phyloP scores from a whole-genome alignment of 2,888 invertebrate genomes.

The Hymenopus coronatus region DNA sequence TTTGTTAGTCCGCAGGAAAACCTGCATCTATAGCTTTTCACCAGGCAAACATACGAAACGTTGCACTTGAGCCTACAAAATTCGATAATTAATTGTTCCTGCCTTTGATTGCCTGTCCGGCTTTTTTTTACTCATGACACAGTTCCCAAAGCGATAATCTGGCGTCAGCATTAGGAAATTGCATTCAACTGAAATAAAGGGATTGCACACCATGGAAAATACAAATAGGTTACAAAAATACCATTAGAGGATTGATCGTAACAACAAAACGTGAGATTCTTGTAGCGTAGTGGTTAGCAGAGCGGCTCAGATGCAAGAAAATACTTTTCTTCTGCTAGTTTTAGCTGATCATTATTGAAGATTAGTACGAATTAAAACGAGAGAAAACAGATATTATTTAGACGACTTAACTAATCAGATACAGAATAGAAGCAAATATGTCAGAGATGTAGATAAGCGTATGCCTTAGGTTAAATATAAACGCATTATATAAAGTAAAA shows the following conservation, averaged over 20 bases:
- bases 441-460: no score
- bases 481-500: no score
- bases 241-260: background rate
- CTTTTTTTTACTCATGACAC: background rate
- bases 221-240: background rate
- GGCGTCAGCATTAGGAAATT: background rate
- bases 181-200: background rate
- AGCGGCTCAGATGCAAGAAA: background rate
- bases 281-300: background rate
- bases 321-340: no score
- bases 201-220: background rate
- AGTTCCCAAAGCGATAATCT: background rate
- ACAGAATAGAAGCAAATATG: no score
- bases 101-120: background rate
- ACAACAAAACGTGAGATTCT: background rate
- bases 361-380: no score
- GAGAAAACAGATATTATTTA: no score
- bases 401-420: no score
- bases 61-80: background rate
- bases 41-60: background rate
- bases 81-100: background rate
- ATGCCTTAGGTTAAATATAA: no score
- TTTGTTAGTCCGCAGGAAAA: no score
- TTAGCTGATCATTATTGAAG: no score
- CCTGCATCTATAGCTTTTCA: background rate